Base-by-base conservation (phyloP, 2,888 invertebrate genomes). In the Muscina levida region DNA sequence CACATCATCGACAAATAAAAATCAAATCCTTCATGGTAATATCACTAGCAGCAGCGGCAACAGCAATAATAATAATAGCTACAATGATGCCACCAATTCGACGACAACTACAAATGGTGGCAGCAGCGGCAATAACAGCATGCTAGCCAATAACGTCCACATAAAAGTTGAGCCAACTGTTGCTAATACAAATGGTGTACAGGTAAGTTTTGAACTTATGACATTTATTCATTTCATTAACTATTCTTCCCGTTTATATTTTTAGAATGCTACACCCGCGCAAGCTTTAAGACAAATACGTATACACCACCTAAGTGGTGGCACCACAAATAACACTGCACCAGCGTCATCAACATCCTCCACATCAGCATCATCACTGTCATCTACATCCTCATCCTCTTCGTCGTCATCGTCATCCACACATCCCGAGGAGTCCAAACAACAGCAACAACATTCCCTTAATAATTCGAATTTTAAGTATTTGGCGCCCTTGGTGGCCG, bases 401-500 rank as follows among this genome's bases (percentile, higher is more conserved):
- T 31, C 15, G 13, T 59, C 22, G 6, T 79, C 79, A 11, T 51
- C 74, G 19, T 48, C 70, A 24, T 70, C 77, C 15, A 5, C 68
- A 78, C 83, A 80, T 75, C 70, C 71, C 56, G 79, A 82, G 74
- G 76, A 83, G 79, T 77, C 84, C 19, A 81, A 77, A 75, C 71
- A 75, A 68, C 82, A 57, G 65, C 82, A 72, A 70, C 83, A 83
- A 24, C 62, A 86, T 70, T 83, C 87, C 51, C 85, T 86, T 74
- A 82, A 85, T 2, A 86, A 85, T 72, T 84, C 87, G 19, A 88
- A 87, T 83, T 86, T 85, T 13, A 90, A 89, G 84, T 89, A 89
- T 77, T 84, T 89, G 59, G 88, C 90, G 5, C 89, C 90, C 1
- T 83, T 90, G 46, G 89, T 90, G 17, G 89, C 89, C 19, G 89